Evolutionary conservation across 2,888 invertebrate species (phyloP).

Genomic region (Spialia ferax): DNA sequence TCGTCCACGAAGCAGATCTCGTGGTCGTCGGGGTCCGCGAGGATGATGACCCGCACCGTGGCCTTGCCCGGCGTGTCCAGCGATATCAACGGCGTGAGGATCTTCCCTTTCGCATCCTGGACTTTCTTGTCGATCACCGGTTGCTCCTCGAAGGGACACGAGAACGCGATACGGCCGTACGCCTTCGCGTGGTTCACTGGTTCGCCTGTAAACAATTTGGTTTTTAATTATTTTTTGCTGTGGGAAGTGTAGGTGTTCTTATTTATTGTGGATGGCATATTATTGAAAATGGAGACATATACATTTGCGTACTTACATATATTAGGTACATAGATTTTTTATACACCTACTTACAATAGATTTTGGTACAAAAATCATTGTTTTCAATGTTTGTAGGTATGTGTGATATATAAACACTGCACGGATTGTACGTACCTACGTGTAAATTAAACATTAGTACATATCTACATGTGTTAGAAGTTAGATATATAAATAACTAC

Average conservation of each 20-base stretch:
- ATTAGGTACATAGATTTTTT: too few species aligned
- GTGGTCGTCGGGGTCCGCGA: constrained; percentile 98
- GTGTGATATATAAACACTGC: too few species aligned
- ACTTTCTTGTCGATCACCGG: constrained; percentile 92
- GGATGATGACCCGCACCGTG: constrained; percentile 97
- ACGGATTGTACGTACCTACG: too few species aligned
- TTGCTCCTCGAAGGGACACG: constrained; percentile 93
- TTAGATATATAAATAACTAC: too few species aligned
- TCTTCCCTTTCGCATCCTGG: constrained; percentile 89
- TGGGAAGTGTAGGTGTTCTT: background rate
- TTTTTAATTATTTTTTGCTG: background rate
- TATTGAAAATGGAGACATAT: background rate
- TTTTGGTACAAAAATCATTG: too few species aligned
- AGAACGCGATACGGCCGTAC: constrained; percentile 98
- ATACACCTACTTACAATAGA: too few species aligned
- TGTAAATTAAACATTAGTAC: too few species aligned
- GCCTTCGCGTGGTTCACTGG: constrained; percentile 94
- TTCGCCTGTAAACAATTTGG: constrained; percentile 71
- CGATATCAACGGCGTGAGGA: constrained; percentile 96
- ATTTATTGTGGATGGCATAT: too few species aligned
- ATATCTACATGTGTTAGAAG: too few species aligned
- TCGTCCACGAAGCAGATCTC: constrained; percentile 99
- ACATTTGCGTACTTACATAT: background rate
- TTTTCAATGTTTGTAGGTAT: too few species aligned
- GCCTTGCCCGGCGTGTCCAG: constrained; percentile 99